Evolutionary conservation across 1,140 invertebrate species (phyloP).

Genomic region (Sitophilus oryzae): DNA sequence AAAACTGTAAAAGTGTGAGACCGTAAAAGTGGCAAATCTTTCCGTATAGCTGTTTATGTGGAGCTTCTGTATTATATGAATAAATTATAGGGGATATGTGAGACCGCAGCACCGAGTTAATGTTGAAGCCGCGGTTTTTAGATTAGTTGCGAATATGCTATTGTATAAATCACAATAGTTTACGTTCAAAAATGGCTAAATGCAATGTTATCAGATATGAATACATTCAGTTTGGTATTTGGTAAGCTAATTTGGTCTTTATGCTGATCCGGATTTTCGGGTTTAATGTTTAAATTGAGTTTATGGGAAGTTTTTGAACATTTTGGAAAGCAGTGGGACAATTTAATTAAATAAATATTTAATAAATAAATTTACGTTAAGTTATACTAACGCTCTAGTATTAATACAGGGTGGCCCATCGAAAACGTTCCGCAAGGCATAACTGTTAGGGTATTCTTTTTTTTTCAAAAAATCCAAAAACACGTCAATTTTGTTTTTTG

Average conservation of each 20-base stretch:
- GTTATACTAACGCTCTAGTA: too few species aligned
- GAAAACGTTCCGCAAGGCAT: too few species aligned
- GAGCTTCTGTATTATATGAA: not conserved
- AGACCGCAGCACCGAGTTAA: conserved; percentile 9
- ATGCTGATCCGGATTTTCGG: not conserved
- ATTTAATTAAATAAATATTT: too few species aligned
- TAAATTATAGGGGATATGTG: not conserved
- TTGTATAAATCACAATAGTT: conserved; percentile 9
- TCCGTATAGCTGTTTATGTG: not conserved
- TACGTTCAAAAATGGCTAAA: not conserved
- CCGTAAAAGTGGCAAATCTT: not conserved
- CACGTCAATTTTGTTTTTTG: too few species aligned
- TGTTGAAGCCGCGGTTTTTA: conserved; percentile 8
- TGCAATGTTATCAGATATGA: not conserved
- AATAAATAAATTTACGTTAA: too few species aligned
- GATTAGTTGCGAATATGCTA: conserved; percentile 15
- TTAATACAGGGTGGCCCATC: too few species aligned
- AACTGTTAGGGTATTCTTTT: too few species aligned
- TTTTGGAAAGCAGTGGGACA: too few species aligned
- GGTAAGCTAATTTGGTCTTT: not conserved
- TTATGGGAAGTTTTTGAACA: not conserved
- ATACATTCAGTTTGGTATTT: not conserved
- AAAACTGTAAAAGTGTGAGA: too few species aligned
- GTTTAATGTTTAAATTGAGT: not conserved
- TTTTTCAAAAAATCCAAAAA: too few species aligned